These are phyloP conservation scores for Macaca nemestrina DNA, from an alignment of 2,113 vertebrate species.

Conservation along the genomic window DNA sequence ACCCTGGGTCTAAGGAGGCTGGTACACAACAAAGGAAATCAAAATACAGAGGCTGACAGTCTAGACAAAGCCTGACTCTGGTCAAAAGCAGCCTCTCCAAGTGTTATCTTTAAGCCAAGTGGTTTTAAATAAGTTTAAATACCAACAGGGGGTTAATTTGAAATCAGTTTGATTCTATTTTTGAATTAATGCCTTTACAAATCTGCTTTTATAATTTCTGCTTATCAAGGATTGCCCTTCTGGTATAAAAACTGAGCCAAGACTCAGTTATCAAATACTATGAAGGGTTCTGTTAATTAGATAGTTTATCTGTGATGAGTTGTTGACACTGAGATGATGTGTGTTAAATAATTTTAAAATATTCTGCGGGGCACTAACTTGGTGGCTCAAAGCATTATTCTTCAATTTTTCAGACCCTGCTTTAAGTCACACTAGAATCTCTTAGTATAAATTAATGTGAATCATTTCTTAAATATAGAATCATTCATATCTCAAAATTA, in stretches of 20 bases:
- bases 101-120: constrained; percentile 59
- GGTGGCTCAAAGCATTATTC: constrained; percentile 81
- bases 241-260: constrained; percentile 89
- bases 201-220: constrained; percentile 88
- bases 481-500: constrained; percentile 71
- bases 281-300: constrained; percentile 91
- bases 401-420: constrained; percentile 81
- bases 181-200: constrained; percentile 83
- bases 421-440: constrained; percentile 80
- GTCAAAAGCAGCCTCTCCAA: constrained; percentile 67
- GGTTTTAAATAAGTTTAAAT: constrained; percentile 70
- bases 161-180: constrained; percentile 83
- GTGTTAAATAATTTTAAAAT: constrained; percentile 91
- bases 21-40: constrained; percentile 69
- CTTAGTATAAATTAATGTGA: constrained; percentile 79
- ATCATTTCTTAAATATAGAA: constrained; percentile 79
- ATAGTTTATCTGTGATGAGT: constrained; percentile 90
- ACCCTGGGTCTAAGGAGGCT: constrained; percentile 31
- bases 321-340: constrained; percentile 90
- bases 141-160: constrained; percentile 86
- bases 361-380: constrained; percentile 87
- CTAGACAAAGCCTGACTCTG: constrained; percentile 64
- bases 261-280: constrained; percentile 90
- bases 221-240: constrained; percentile 91
- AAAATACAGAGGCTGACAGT: constrained; percentile 68